These are phyloP conservation scores for Nemoura dubitans DNA, from an alignment of 2,888 invertebrate genomes.

Conservation along the genomic window DNA sequence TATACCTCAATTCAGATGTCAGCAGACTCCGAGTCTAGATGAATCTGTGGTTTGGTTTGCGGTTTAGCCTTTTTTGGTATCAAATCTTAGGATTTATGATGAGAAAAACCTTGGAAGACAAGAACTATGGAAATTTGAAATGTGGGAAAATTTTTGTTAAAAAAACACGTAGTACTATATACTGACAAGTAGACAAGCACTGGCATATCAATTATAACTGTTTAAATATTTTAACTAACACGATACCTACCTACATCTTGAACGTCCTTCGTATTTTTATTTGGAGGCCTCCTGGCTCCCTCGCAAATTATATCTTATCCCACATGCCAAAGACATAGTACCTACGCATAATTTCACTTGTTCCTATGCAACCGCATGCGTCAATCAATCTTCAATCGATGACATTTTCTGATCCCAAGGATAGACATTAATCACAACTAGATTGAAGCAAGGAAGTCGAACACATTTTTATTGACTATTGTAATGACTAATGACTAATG, in stretches of 20 bases:
- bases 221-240: neutral
- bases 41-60: neutral
- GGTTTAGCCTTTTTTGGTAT: neutral
- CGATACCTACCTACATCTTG: neutral
- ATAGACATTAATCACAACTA: neutral
- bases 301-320: neutral
- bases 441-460: neutral
- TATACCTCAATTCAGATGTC: neutral
- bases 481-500: neutral
- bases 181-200: neutral
- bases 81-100: neutral
- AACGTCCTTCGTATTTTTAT: neutral
- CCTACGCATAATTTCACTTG: neutral
- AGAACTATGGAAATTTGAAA: neutral
- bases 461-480: neutral
- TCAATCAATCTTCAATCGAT: neutral
- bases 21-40: neutral
- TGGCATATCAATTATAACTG: neutral
- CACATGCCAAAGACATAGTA: neutral
- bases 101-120: neutral
- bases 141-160: neutral
- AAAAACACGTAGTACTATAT: neutral
- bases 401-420: neutral
- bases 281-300: neutral
- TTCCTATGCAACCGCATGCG: neutral